Conservation (phyloP, 2,113 vertebrate genomes). For the rat (Rattus norvegicus) region DNA sequence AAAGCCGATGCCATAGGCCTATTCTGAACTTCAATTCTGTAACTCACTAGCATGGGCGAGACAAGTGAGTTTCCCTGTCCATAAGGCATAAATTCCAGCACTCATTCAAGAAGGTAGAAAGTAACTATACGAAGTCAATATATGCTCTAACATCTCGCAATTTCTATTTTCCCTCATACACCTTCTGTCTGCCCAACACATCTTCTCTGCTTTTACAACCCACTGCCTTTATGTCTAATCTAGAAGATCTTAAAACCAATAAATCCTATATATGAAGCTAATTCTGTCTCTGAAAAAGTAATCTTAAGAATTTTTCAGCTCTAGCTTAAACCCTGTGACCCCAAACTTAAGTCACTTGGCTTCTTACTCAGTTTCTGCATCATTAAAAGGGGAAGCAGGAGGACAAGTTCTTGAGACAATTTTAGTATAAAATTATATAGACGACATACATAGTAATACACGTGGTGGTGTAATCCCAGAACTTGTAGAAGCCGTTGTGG, state of each 20-base stretch:
- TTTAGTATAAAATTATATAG: background rate
- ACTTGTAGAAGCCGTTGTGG: background rate
- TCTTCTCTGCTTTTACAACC: background rate
- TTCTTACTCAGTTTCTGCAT: background rate
- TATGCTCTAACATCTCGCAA: background rate
- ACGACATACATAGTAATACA: background rate
- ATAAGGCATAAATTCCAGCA: slow-evolving; percentile 33
- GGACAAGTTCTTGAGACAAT: background rate
- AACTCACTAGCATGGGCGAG: slow-evolving; percentile 8
- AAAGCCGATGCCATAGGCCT: background rate
- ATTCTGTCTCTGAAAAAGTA: background rate
- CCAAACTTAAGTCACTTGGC: background rate
- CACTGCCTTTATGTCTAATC: background rate
- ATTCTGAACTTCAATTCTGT: slow-evolving; percentile 33
- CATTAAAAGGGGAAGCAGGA: background rate
- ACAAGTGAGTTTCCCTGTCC: background rate
- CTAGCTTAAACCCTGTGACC: background rate
- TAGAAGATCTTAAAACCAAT: background rate
- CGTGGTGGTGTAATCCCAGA: background rate
- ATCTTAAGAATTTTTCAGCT: background rate
- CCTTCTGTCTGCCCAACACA: background rate
- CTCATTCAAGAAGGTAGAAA: background rate
- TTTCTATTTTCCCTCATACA: background rate
- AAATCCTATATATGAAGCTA: background rate
- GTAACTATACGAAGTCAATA: background rate